Base-by-base conservation (phyloP, 2,113 vertebrate species). In the Syngnathus floridae region DNA sequence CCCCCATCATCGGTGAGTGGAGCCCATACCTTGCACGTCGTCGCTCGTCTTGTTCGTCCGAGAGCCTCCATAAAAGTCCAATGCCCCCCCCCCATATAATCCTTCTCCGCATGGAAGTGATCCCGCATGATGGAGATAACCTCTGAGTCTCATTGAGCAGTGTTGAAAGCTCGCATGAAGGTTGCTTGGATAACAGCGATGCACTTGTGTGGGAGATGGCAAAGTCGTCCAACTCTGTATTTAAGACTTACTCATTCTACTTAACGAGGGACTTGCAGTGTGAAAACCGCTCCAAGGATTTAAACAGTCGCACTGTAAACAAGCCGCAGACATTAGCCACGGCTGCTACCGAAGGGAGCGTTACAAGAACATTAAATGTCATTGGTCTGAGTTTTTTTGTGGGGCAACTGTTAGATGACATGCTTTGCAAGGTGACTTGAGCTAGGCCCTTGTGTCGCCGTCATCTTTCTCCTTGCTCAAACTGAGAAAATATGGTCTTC, bases 1-100 rank as follows among this genome's bases (percentile, higher is more conserved):
- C 94, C 71, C 93, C 95, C 62, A 94, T 95, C 83, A 87, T 95
- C 86, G 95, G 95, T 96, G 93, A 93, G 93, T 64, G 7, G 8
- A 19, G 17, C 36, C 36, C 6, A 17, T 14, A 36, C 55, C 55
- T 17, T 37, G 17, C 35, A 37, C 56, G 11, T 38, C 14, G 37
- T 41, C 38, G 5, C n/a, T 14, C 8, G 11, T 12, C 19, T 5
- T 12, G 57, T 78, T 73, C 72, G 73, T 77, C 73, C 58, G 64
- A 31, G 26, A 31, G 26, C 26, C 26, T 31, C 66, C 65, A 10
- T 74, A 48, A 62, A 67, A 31, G 26, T 70, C 81, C 76, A 31
- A 31, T 62, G 64, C 66, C 31, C 7, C 61, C 38, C 58, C 70
- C 74, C 26, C 72, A 54, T 31, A 1, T 74, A 67, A 4, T 71